Evolutionary conservation across 2,797 vertebrate genomes (phyloP), one percentile per base, ranked within the genome.

Genomic region (Corythornis leucogaster): DNA sequence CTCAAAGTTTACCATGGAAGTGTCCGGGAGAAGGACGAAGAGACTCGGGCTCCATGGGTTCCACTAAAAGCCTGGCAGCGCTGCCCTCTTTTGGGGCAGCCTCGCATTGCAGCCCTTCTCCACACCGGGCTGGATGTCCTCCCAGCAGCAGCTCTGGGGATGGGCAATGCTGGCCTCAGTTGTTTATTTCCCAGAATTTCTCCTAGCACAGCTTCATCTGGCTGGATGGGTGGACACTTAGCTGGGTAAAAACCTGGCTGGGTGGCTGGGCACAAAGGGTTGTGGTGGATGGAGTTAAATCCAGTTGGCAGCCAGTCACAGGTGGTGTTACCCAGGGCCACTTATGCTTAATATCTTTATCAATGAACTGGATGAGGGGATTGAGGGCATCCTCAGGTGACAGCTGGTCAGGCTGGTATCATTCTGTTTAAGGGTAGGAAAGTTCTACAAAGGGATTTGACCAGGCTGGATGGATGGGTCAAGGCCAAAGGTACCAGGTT

Each of bases 21-120:
- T 40, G 55, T 26, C 55, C 30, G 9, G 78, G 13, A 84, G 31
- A 15, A 93, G 42, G 43, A 35, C 5, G 25, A 26, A 4, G 3
- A 24, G 74, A 14, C n/a, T 4, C 33, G 16, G 12, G 10, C 33
- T 48, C 28, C 54, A 7, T 1, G 1, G 30, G 20, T 25, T 13
- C 40, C 4, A 13, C 1, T 0, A 25, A 26, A 33, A 2, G 1
- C 13, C 61, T 77, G 12, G 33, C 66, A 28, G 26, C 3, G 2
- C 69, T 40, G 61, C 33, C 35, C 22, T 50, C 22, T 66, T 51
- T 53, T 33, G 40, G 62, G 38, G 31, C 85, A 30, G 25, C 38
- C 25, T 53, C 3, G 3, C 38, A 13, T 13, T 15, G 10, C 0
- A 1, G 45, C 30, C 22, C 7, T 3, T 25, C 8, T 1, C 2